A percentile compares a stretch with the other conserved stretches of the same genome.
phyloP scores from a whole-genome alignment of 1,140 invertebrate genomes.

The Hylyphantes graminicola region DNA sequence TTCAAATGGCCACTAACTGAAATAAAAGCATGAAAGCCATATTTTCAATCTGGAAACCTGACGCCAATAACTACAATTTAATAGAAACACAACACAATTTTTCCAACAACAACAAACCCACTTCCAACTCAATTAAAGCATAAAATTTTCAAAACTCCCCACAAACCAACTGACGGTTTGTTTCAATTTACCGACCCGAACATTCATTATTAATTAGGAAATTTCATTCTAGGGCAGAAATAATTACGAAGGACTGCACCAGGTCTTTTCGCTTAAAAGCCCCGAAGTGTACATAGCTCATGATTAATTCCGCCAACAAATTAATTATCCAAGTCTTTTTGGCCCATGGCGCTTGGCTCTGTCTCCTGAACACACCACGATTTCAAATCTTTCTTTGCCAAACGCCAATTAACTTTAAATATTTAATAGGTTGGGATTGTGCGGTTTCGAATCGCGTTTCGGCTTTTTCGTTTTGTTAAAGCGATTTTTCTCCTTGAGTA shows the following conservation, averaged over 20 bases:
- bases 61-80: too few relatives aligned
- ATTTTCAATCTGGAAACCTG: too few relatives aligned
- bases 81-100: background rate
- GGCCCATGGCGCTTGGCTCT: slow-evolving; percentile 25
- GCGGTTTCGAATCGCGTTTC: too few relatives aligned
- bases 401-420: slow-evolving; percentile 54
- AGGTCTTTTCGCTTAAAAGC: slow-evolving; percentile 43
- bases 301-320: slow-evolving; percentile 58
- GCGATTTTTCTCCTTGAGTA: too few relatives aligned
- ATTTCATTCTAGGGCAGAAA: slow-evolving; percentile 51
- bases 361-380: background rate
- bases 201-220: slow-evolving; percentile 57
- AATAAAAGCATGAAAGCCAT: too few relatives aligned
- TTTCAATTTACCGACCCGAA: slow-evolving; percentile 43
- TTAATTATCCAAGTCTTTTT: slow-evolving; percentile 54
- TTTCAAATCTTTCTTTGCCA: background rate
- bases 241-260: slow-evolving; percentile 25
- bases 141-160: slow-evolving; percentile 50
- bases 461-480: too few relatives aligned
- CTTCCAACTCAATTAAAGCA: slow-evolving; percentile 50
- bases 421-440: slow-evolving; percentile 28
- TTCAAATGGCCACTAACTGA: too few relatives aligned
- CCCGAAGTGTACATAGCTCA: slow-evolving; percentile 56
- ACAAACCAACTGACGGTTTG: slow-evolving; percentile 30
- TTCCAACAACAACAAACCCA: slow-evolving; percentile 9